Conservation (phyloP, 2,113 vertebrate genomes). For the Oncorhynchus mykiss region DNA sequence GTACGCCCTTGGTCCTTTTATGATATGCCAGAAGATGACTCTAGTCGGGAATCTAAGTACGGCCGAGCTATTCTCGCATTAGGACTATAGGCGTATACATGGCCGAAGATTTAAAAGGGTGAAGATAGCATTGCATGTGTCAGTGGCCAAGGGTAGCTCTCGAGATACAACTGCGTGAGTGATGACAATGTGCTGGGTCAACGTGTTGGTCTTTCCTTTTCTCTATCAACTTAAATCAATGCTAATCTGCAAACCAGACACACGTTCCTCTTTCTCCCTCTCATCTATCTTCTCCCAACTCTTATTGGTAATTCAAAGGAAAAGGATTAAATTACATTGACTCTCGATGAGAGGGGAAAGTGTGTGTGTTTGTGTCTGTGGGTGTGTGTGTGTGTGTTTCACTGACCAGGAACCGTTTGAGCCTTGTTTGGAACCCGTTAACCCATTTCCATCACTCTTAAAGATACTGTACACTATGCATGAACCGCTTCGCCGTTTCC, state of each 20-base stretch:
- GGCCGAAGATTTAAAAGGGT: constrained; percentile 31
- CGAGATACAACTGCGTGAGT: constrained; percentile 52
- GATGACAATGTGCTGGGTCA: constrained; percentile 51
- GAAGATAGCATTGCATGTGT: constrained; percentile 45
- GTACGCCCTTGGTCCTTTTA: constrained; percentile 22
- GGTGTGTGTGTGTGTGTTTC: neutral
- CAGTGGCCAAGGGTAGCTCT: constrained; percentile 40
- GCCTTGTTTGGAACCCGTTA: too few relatives aligned
- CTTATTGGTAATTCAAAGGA: constrained; percentile 20
- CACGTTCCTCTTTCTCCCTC: constrained; percentile 10
- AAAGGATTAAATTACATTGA: neutral
- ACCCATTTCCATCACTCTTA: too few relatives aligned
- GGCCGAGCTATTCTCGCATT: neutral
- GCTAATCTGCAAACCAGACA: constrained; percentile 25
- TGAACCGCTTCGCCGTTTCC: too few relatives aligned
- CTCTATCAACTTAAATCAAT: constrained; percentile 29
- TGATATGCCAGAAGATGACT: constrained; percentile 12
- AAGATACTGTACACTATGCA: too few relatives aligned
- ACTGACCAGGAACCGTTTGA: too few relatives aligned
- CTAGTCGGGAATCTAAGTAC: neutral
- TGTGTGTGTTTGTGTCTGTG: constrained; percentile 13
- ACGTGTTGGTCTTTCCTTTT: constrained; percentile 36
- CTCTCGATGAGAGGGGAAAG: neutral
- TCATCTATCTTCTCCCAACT: constrained; percentile 21
- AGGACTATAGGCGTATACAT: neutral